phyloP scores from a whole-genome alignment of 2,888 invertebrate genomes.

The Macropis europaea region DNA sequence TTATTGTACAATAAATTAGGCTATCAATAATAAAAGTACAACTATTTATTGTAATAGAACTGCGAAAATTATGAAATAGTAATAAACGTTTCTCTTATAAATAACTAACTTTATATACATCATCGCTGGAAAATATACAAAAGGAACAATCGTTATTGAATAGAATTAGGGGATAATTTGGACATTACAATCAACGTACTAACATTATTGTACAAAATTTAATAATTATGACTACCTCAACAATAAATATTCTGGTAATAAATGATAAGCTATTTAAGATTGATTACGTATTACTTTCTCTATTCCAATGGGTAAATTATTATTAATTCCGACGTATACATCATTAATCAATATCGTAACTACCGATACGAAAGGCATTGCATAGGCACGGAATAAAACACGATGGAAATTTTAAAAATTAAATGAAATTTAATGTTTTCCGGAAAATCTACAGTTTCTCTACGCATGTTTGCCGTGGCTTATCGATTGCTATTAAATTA shows the following conservation, averaged over 20 bases:
- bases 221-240: not conserved
- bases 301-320: constrained; percentile 14
- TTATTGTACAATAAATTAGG: constrained; percentile 10
- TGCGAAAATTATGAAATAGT: not conserved
- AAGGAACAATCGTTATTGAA: not conserved
- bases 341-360: constrained; percentile 3
- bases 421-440: not conserved
- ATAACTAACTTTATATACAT: constrained; percentile 18
- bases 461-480: not conserved
- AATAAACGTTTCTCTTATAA: not conserved
- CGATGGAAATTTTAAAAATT: not conserved
- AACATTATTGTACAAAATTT: not conserved
- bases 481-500: too few relatives aligned
- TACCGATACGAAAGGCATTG: not conserved
- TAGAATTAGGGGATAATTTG: not conserved
- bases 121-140: not conserved
- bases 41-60: constrained; percentile 4
- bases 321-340: constrained; percentile 12
- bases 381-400: not conserved
- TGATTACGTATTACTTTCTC: not conserved
- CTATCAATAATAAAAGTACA: constrained; percentile 8
- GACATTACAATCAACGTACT: not conserved
- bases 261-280: constrained; percentile 9
- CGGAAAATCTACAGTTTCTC: not conserved
- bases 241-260: constrained; percentile 21